Base-by-base conservation (phyloP, 2,797 vertebrate genomes). In the Anguilla anguilla region DNA sequence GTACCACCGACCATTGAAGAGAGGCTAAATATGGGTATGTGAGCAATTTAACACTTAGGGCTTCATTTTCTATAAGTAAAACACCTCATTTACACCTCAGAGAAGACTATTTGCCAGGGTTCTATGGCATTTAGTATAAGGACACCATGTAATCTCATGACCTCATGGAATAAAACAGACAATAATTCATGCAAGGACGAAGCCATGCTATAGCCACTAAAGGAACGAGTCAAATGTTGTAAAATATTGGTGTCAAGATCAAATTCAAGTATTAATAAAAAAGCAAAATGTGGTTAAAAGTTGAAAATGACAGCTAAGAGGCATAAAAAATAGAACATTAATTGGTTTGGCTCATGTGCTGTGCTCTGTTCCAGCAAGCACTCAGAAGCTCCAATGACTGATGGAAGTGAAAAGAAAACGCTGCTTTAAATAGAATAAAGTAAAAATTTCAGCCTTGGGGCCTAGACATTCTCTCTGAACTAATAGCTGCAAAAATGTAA, bases 401-500 rank as follows among this genome's bases (percentile, higher is more conserved):
- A 85, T 43, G n/a, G 10, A 51, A 46, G 28, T 43, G 39, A 22
- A 49, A 25, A 46, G 55, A 79, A 83, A 28, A 31, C 15, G 39
- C 25, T 35, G 55, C 57, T 49, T 72, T 46, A 88, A 88, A 39
- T 43, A n/a, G 83, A 57, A 39, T 85, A 85, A 35, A 7, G 57
- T 19, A 61, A 28, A 61, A 31, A 85, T 57, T 31, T 39, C 67
- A 31, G 59, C 25, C 31, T 51, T 69, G 74, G 10, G 55, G 49
- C 83, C 55, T 49, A 61, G 55, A 61, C 57, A 64, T 85, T 64
- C 43, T 49, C 69, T 49, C 55, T 72, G 13, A 39, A 46, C 72
- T 64, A 7, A 53, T 88, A n/a, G 39, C 84, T 86, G 85, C 39
- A 51, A 35, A 77, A 35, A 11, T 55, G 55, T 86, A 88, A 86